Percentiles rank a stretch among this genome's conserved stretches.
These are phyloP conservation scores for Aphelocoma californica DNA, from an alignment of 2,797 vertebrate genomes.

Conservation along the genomic window DNA sequence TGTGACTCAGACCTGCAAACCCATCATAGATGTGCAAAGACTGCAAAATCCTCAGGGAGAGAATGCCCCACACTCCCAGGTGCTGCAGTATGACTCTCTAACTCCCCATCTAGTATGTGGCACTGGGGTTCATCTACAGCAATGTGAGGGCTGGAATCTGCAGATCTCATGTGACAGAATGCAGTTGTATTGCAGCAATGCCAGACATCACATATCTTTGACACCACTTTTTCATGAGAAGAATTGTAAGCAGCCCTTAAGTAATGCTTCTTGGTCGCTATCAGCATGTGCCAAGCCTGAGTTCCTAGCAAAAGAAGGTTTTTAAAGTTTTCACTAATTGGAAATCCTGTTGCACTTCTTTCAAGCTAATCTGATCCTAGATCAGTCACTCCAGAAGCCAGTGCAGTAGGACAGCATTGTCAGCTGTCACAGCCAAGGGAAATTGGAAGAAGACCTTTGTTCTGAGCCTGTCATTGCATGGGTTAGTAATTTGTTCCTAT, in stretches of 20 bases:
- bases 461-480: background rate
- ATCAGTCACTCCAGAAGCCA: background rate
- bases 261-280: background rate
- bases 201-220: background rate
- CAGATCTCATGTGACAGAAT: background rate
- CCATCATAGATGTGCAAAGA: background rate
- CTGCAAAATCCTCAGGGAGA: background rate
- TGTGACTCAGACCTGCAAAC: background rate
- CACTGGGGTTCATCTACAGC: background rate
- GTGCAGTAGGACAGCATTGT: background rate
- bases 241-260: background rate
- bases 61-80: background rate
- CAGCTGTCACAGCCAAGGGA: background rate
- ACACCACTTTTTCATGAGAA: background rate
- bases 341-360: background rate
- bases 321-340: background rate
- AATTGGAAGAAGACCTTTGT: background rate
- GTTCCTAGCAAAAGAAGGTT: background rate
- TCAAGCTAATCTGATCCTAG: background rate
- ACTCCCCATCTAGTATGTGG: rapidly evolving
- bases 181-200: background rate
- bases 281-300: background rate
- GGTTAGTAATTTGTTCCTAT: background rate
- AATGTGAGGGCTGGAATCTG: rapidly evolving
- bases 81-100: background rate